Evolutionary conservation across 2,888 invertebrate genomes (phyloP), one percentile per base, ranked within the genome.

Genomic region (Rotaria macrura): DNA sequence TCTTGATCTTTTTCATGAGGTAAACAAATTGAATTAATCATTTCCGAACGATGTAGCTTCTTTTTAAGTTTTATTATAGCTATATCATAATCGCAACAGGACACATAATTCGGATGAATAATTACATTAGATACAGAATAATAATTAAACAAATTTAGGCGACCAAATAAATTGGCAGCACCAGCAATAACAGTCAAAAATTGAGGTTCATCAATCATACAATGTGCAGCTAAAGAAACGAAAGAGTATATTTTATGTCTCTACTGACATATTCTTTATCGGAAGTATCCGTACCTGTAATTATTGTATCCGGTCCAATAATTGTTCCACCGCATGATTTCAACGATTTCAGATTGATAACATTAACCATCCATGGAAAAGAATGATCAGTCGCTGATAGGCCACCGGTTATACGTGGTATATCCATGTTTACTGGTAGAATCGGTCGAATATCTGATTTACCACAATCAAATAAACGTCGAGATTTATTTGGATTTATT

Each of bases 301-400:
- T 10, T 10, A 79, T 43, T 43, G 74, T 79, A 14, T 79, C 25
- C 5, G 38, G 40, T 12, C 43, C 25, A 23, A 79, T 43, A 79
- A 79, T 79, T 12, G 74, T 29, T 79, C 74, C 74, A 79, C 74
- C 74, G 25, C 74, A 79, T 25, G 74, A 43, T 79, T 43, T 79
- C 25, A 79, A 40, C 25, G 74, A 79, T 79, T 43, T 43, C 9
- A 43, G 10, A 79, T 79, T 79, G 25, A 79, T 6, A 79, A 79
- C 43, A 79, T 79, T 79, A 25, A 79, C 74, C 25, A 38, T 17
- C 74, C 74, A 79, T 79, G 74, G 74, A 20, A 43, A 79, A 40
- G 43, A 79, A 43, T 79, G 74, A 43, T 43, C 74, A 6, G 7
- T 29, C 25, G 74, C 74, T 79, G 74, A 79, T 79, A 79, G 7